Evolutionary conservation across 2,797 vertebrate genomes (phyloP).

Genomic region (Enteromius fasciolatus): DNA sequence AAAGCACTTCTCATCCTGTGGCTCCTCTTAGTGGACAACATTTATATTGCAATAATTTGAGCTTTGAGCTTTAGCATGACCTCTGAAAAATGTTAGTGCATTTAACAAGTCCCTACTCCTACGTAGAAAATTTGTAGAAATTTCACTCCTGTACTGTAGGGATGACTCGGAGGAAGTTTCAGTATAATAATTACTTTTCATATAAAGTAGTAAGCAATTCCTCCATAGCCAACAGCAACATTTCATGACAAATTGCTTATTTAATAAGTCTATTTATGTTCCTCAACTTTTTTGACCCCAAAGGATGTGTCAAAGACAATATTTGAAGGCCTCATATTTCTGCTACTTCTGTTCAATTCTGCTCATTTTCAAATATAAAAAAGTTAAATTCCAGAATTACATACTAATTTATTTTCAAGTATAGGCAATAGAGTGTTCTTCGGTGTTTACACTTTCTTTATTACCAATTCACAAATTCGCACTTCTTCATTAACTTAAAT

Average conservation of each 20-base stretch:
- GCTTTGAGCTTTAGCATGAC: background rate
- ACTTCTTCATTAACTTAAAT: too few species aligned
- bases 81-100: too few species aligned
- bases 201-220: background rate
- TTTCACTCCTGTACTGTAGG: too few species aligned
- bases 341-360: background rate
- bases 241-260: background rate
- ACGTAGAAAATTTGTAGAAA: too few species aligned
- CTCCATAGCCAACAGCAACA: background rate
- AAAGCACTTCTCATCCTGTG: background rate
- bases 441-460: background rate
- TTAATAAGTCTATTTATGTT: background rate
- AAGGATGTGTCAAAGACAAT: background rate
- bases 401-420: background rate
- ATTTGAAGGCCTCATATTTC: background rate
- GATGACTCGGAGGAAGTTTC: too few species aligned
- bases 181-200: background rate
- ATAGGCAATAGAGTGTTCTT: background rate
- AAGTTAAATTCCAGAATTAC: background rate
- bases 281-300: background rate
- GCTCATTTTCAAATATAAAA: background rate
- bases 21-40: constrained; percentile 1
- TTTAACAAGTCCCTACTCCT: too few species aligned
- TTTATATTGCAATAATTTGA: background rate
- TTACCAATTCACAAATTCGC: too few species aligned